A percentile compares a stretch with the other conserved stretches of the same genome.
Conservation (phyloP, 2,113 vertebrate genomes). For the Phyllopteryx taeniolatus region DNA sequence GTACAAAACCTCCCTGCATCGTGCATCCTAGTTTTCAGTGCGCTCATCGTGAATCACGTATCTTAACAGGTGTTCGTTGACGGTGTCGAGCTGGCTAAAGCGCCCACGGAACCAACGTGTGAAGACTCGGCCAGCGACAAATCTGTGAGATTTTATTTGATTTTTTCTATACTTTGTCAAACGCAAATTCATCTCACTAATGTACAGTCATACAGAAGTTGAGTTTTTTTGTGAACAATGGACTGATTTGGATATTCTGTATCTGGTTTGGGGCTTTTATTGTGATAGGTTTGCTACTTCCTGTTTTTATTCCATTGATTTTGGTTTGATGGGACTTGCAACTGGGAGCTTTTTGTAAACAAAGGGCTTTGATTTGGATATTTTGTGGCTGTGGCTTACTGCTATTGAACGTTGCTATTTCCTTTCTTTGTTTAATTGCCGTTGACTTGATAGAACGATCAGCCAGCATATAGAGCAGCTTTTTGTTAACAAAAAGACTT, state of each 20-base stretch:
- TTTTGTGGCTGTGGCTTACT: too few species aligned
- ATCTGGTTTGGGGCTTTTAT: not conserved
- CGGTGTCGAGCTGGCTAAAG: constrained; percentile 80
- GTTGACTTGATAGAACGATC: too few species aligned
- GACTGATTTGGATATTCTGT: not conserved
- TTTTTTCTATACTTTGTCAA: not conserved
- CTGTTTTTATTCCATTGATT: not conserved
- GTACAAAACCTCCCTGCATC: not conserved
- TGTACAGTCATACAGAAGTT: too few species aligned
- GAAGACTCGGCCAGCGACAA: constrained; percentile 83
- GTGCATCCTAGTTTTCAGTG: not conserved
- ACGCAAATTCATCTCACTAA: too few species aligned
- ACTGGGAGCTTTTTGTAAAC: too few species aligned
- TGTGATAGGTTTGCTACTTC: not conserved
- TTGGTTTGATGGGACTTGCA: too few species aligned
- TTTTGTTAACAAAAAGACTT: too few species aligned
- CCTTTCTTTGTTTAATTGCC: too few species aligned
- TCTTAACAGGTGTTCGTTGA: constrained; percentile 87
- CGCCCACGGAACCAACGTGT: constrained; percentile 84
- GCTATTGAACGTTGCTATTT: too few species aligned
- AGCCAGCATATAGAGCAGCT: too few species aligned
- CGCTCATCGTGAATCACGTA: not conserved
- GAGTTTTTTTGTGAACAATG: constrained; percentile 4
- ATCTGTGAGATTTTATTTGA: constrained; percentile 76
- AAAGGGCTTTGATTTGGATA: too few species aligned